These are phyloP conservation scores for Columba guinea DNA, from an alignment of 2,797 vertebrate genomes.

Conservation along the genomic window DNA sequence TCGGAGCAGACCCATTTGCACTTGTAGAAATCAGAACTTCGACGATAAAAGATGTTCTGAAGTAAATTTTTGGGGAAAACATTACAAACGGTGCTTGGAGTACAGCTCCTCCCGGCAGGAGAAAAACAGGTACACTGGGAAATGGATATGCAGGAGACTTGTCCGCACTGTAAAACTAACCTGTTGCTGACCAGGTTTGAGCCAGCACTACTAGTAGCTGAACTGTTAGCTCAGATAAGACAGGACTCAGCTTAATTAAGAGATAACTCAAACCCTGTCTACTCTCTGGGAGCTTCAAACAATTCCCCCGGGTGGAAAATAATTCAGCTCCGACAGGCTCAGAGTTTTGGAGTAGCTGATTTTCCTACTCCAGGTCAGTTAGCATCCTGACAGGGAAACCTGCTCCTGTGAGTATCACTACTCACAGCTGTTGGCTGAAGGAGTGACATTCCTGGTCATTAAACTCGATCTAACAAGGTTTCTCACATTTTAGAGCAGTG, in stretches of 20 bases:
- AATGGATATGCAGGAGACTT: not conserved
- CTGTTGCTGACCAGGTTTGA: not conserved
- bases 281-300: fast-evolving
- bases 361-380: not conserved
- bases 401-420: not conserved
- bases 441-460: not conserved
- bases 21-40: not conserved
- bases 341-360: not conserved
- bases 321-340: not conserved
- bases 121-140: not conserved
- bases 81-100: fast-evolving
- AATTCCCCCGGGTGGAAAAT: not conserved
- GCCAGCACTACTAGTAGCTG: not conserved
- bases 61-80: not conserved
- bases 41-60: not conserved
- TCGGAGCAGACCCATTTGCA: not conserved
- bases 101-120: not conserved
- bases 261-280: not conserved
- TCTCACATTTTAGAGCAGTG: not conserved
- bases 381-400: not conserved
- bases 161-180: not conserved
- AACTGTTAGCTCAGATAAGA: not conserved
- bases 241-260: not conserved
- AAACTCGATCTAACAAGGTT: slow-evolving; percentile 20
- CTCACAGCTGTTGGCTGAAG: not conserved